Percentiles rank a stretch among this genome's conserved stretches.
Evolutionary conservation across 2,888 invertebrate species (phyloP).

Genomic region (Rotaria magnacalcarata): DNA sequence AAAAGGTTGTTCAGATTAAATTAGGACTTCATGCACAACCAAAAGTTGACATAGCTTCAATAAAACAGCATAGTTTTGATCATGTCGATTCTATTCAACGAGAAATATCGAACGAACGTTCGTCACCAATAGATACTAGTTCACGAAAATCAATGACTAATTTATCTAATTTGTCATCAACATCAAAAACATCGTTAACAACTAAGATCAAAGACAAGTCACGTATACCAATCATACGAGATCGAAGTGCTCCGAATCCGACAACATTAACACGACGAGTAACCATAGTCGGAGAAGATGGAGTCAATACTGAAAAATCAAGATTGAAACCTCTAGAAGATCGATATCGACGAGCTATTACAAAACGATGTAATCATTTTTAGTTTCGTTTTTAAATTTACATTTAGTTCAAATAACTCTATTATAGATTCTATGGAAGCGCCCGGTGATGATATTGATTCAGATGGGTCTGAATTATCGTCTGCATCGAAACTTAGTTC

Average conservation of each 20-base stretch:
- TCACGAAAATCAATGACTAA: background rate
- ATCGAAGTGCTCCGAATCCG: background rate
- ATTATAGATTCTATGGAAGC: background rate
- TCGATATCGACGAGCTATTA: background rate
- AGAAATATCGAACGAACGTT: background rate
- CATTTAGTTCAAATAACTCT: too few relatives aligned
- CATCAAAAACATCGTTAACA: background rate
- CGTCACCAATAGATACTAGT: background rate
- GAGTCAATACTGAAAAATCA: background rate
- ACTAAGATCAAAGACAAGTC: too few relatives aligned
- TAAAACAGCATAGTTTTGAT: background rate
- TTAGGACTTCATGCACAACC: background rate
- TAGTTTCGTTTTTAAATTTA: too few relatives aligned
- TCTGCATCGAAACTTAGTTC: background rate
- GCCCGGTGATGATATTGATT: background rate
- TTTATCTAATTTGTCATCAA: background rate
- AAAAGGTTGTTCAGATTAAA: slow-evolving; percentile 15
- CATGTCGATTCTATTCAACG: too few relatives aligned
- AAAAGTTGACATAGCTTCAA: background rate
- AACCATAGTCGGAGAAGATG: background rate
- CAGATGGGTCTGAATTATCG: slow-evolving; percentile 34
- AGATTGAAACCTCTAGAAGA: slow-evolving; percentile 20
- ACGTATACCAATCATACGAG: slow-evolving; percentile 10
- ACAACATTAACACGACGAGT: background rate
- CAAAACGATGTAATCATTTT: background rate